Base-by-base conservation (phyloP, 1,140 invertebrate genomes). In the Achatina immaculata region DNA sequence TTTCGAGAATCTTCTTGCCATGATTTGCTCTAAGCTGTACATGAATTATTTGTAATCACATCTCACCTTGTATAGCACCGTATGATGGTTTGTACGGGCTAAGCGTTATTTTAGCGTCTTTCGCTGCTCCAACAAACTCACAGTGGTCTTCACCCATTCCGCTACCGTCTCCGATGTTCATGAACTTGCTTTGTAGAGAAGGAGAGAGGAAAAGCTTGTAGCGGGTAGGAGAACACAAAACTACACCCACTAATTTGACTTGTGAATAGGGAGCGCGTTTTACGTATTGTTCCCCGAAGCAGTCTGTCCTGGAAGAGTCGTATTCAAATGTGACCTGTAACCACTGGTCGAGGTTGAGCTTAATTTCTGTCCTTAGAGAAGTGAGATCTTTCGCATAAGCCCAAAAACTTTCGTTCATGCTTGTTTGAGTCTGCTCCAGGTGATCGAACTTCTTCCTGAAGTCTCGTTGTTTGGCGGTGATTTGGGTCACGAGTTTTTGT, bases 121-220 rank as follows among this genome's bases (percentile, higher is more conserved):
- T n/a, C 0, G 42, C 65, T 38, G 78, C 86, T 72, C 88, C 88
- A 40, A 90, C 87, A 86, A 88, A 90, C 71, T 90, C 86, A 84
- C 89, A 90, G 73, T 90, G 89, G 45, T 90, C 89, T 38, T 90
- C 84, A 19, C 89, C 89, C 78, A 84, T 51, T 28, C 87, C 86
- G 4, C 51, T 72, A 21, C 66, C 83, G 71, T 90, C 89, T 19
- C 85, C 89, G 69, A 90, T 85, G 80, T 89, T 87, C 51, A 86
- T 68, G 82, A 89, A 90, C 28, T 77, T 84, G 21, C 82, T 85
- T 21, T 81, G 65, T 51, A 89, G 79, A 16, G 82, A 81, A 42
- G 87, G 80, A 68, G 85, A 83, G 1, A 90, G 82, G 75, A 88
- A 85, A 68, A 90, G 86, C 77, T 90, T 90, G 80, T 90, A 90